These are phyloP conservation scores for Luehdorfia chinensis DNA, from an alignment of 1,140 invertebrate species.

Conservation along the genomic window DNA sequence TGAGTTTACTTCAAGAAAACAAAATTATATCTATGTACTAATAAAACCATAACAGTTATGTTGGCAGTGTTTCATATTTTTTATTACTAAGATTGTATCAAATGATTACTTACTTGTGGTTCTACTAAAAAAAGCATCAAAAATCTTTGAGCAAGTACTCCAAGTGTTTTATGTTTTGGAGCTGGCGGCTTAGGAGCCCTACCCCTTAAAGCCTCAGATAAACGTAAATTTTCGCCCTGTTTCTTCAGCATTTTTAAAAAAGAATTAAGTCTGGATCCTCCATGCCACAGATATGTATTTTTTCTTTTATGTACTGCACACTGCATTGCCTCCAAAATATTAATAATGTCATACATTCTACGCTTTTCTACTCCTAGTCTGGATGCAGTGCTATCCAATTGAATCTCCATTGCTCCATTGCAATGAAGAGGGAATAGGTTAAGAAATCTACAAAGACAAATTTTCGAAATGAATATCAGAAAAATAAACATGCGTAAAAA, in stretches of 20 bases:
- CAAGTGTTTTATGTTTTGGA: conserved; percentile 80
- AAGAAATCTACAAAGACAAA: conserved; percentile 71
- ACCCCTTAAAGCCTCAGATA: conserved; percentile 65
- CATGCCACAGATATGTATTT: conserved; percentile 81
- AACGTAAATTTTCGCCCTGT: conserved; percentile 62
- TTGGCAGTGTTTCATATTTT: too few relatives aligned
- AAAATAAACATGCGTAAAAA: too few relatives aligned
- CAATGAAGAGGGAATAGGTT: conserved; percentile 75
- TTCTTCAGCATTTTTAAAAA: conserved; percentile 70
- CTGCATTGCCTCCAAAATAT: conserved; percentile 85
- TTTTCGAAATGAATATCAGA: conserved; percentile 7
- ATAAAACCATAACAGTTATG: too few relatives aligned
- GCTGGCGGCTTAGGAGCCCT: conserved; percentile 63
- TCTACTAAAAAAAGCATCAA: conserved; percentile 84
- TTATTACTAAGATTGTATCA: too few relatives aligned
- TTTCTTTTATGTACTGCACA: conserved; percentile 81
- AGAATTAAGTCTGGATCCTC: conserved; percentile 67
- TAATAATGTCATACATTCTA: conserved; percentile 88
- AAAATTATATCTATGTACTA: too few relatives aligned
- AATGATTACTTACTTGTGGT: conserved; percentile 79
- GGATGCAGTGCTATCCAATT: conserved; percentile 77
- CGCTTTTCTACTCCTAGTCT: conserved; percentile 80
- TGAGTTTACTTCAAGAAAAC: too few relatives aligned
- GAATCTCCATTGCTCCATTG: conserved; percentile 72
- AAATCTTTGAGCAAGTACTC: conserved; percentile 84